phyloP scores from a whole-genome alignment of 2,888 invertebrate species.

The Tanytarsus gracilentus region DNA sequence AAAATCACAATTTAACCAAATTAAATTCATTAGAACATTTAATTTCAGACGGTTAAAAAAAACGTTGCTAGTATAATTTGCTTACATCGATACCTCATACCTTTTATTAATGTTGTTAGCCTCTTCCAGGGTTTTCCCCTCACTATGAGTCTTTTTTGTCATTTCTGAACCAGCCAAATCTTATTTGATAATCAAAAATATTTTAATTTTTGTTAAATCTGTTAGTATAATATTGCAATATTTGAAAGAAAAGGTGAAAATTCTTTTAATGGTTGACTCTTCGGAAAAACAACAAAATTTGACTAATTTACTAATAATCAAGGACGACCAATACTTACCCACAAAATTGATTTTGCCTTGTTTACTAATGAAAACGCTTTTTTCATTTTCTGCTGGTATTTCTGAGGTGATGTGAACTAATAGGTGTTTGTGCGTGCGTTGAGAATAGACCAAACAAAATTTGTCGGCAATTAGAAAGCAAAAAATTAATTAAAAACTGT shows the following conservation, averaged over 20 bases:
- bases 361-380: constrained; percentile 67
- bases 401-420: constrained; percentile 81
- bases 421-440: not conserved
- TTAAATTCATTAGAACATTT: too few species aligned
- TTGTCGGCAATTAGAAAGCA: constrained; percentile 6
- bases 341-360: constrained; percentile 94
- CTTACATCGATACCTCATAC: not conserved
- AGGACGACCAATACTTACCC: constrained; percentile 37
- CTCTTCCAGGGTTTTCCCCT: constrained; percentile 81
- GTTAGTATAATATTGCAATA: too few species aligned
- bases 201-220: not conserved
- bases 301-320: constrained; percentile 5
- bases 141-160: constrained; percentile 83
- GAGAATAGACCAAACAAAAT: not conserved
- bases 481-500: constrained; percentile 4
- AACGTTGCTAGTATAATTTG: not conserved
- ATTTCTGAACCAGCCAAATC: constrained; percentile 92
- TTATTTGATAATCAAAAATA: not conserved
- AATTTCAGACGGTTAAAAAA: too few species aligned
- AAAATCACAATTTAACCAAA: too few species aligned
- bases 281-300: not conserved
- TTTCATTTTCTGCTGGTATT: constrained; percentile 64
- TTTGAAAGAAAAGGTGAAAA: not conserved
- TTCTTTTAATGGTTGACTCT: not conserved
- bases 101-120: constrained; percentile 93